These are phyloP conservation scores for Acanthiza pusilla DNA, from an alignment of 2,797 vertebrate species.

Conservation along the genomic window DNA sequence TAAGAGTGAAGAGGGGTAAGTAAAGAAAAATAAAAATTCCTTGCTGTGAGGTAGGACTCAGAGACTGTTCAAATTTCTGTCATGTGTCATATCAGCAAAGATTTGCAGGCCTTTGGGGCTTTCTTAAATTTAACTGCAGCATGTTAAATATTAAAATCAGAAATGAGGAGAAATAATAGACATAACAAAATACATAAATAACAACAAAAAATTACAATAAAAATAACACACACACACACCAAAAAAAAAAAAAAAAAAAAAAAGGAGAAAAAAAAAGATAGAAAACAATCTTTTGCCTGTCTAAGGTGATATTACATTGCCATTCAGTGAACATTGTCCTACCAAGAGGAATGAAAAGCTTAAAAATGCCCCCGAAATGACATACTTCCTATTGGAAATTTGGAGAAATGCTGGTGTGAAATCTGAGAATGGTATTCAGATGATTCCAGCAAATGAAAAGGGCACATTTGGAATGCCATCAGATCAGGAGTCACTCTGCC, in stretches of 20 bases:
- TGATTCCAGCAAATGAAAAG: neutral
- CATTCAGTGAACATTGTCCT: neutral
- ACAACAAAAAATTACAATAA: neutral
- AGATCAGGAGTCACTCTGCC: neutral
- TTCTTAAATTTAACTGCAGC: neutral
- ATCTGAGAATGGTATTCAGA: neutral
- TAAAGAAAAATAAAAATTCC: neutral
- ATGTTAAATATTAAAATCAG: neutral
- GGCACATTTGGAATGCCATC: neutral
- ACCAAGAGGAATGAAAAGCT: neutral
- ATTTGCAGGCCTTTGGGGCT: neutral
- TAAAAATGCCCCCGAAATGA: accelerated
- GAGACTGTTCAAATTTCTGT: neutral
- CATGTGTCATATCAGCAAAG: neutral
- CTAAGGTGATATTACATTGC: neutral
- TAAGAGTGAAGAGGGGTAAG: neutral
- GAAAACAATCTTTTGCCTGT: neutral
- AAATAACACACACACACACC: no score
- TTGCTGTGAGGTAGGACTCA: neutral
- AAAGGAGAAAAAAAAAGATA: neutral
- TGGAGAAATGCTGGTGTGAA: neutral
- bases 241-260: no score
- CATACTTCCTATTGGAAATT: neutral
- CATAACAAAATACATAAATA: neutral
- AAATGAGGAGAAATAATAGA: neutral